These are phyloP conservation scores for Carettochelys insculpta DNA, from an alignment of 2,113 vertebrate species.

Conservation along the genomic window DNA sequence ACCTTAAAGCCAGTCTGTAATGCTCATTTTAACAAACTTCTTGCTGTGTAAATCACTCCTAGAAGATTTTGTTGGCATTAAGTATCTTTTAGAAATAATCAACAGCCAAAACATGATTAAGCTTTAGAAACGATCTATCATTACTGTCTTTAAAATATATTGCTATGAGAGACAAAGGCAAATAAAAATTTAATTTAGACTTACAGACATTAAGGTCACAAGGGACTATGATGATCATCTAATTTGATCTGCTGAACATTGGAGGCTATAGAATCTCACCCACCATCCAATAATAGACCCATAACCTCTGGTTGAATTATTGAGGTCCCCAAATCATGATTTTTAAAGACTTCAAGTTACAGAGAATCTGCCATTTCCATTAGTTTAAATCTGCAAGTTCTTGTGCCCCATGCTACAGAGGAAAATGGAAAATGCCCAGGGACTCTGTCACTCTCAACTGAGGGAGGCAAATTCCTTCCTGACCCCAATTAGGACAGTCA, in stretches of 20 bases:
- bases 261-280: not conserved
- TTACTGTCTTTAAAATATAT: slow-evolving; percentile 47
- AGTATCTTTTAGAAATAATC: slow-evolving; percentile 38
- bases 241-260: not conserved
- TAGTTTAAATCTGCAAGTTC: not conserved
- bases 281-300: not conserved
- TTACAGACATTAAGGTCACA: not conserved
- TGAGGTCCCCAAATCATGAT: not conserved
- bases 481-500: not conserved
- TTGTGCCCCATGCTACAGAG: not conserved
- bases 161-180: slow-evolving; percentile 14
- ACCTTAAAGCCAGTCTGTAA: slow-evolving; percentile 51
- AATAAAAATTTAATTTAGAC: slow-evolving; percentile 23
- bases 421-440: not conserved
- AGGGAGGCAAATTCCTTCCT: not conserved
- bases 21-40: slow-evolving; percentile 65
- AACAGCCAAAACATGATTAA: slow-evolving; percentile 54
- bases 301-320: not conserved
- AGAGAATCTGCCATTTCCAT: not conserved
- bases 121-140: slow-evolving; percentile 35
- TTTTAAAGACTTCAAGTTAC: not conserved
- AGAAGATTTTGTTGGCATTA: slow-evolving; percentile 14
- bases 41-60: slow-evolving; percentile 33
- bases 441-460: not conserved
- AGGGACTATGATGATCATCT: not conserved